Evolutionary conservation across 2,888 invertebrate genomes (phyloP), one percentile per base, ranked within the genome.

Genomic region (Mesorhabditis sp.): DNA sequence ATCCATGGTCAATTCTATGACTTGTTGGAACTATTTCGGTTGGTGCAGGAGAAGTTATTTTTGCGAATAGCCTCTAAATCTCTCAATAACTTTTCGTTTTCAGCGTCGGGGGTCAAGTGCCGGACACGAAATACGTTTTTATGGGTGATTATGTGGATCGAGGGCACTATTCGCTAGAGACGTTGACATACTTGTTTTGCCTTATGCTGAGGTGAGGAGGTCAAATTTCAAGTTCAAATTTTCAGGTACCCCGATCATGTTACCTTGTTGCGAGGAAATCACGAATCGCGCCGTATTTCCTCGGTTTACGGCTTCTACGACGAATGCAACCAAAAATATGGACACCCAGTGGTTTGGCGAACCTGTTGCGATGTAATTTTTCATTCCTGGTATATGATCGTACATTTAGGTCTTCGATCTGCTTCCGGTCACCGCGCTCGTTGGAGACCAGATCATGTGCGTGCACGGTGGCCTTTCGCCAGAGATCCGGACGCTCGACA

Each of bases 311-410:
- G 85, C 0, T 86, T 86, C 70, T 83, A 83, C 90, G 91, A 99
- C 89, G 98, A 99, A 87, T 99, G 98, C 88, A 92, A 95, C 86
- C 94, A 92, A 80, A 99, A 99, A 89, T 99, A 99, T 89, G 98
- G 98, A 45, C 97, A 98, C 90, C 92, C 93, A 67, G 95, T 95
- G 89, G 95, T 96, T 65, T 99, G 98, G 96, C 93, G 94, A 87
- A 93, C 94, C 87, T 98, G 97, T 87, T 97, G 97, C 88, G 91
- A 92, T 88, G 95, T 84, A 50, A 42, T 62, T 43, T 15, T 13
- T 43, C 13, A 43, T 65, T 65, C 43, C 43, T 43, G 43, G 6
- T 10, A 43, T 28, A 65, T 43, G 13, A 62, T 72, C 66, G 50
- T 72, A 28, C 13, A 28, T 66, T 62, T 67, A 77, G 80, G 77